Conservation (phyloP, 2,888 invertebrate species). For the Onchidella celtica region DNA sequence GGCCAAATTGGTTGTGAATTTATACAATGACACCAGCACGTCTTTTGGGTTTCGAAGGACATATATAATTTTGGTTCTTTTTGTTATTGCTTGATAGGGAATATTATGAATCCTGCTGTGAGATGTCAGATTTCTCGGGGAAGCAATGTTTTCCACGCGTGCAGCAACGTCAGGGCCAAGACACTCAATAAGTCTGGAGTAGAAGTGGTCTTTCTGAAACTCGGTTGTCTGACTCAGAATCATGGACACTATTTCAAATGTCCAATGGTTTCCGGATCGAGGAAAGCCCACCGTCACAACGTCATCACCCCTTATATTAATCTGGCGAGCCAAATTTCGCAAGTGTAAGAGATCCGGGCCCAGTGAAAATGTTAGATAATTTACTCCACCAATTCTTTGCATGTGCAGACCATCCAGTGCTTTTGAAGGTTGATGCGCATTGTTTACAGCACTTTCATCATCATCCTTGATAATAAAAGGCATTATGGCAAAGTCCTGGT, state of each 20-base stretch:
- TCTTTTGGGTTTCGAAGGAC: conserved; percentile 35
- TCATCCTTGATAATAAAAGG: too few relatives aligned
- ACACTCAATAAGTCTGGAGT: conserved; percentile 15
- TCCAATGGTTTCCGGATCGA: conserved; percentile 32
- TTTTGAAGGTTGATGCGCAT: too few relatives aligned
- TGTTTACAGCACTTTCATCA: too few relatives aligned
- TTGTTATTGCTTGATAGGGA: conserved; percentile 5
- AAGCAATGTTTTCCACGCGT: background rate
- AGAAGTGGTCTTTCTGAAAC: conserved; percentile 14
- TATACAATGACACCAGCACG: conserved; percentile 13
- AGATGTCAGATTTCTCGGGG: conserved; percentile 10
- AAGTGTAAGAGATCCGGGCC: background rate
- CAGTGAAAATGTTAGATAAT: background rate
- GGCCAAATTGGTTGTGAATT: background rate
- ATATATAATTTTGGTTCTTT: conserved; percentile 15
- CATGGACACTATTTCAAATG: conserved; percentile 26
- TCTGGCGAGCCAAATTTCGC: background rate
- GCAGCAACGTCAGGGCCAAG: background rate
- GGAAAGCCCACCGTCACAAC: conserved; percentile 26
- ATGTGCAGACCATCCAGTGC: background rate
- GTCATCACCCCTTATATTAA: conserved; percentile 15
- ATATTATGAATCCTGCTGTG: conserved; percentile 11
- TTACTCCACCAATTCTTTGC: conserved; percentile 25
- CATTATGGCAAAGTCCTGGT: too few relatives aligned
- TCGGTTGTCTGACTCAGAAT: conserved; percentile 12